phyloP scores from a whole-genome alignment of 2,888 invertebrate genomes.

The Synanthedon vespiformis region DNA sequence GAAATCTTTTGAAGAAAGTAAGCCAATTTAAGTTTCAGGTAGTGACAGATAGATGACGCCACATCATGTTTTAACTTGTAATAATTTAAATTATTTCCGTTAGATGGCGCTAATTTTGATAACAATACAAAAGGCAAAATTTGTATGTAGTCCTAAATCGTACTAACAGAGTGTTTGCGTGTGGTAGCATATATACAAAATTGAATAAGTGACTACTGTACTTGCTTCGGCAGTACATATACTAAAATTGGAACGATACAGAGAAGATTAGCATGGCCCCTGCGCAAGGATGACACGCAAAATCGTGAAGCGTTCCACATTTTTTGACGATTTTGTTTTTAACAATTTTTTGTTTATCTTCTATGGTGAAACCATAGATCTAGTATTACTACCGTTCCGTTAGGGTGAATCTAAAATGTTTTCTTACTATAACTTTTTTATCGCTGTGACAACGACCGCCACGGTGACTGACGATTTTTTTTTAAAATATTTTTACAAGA shows the following conservation, averaged over 20 bases:
- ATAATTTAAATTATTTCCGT: background rate
- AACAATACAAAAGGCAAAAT: background rate
- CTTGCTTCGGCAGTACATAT: constrained; percentile 2
- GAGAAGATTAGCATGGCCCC: constrained; percentile 10
- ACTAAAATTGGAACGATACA: constrained; percentile 5
- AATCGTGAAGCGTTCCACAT: constrained; percentile 5
- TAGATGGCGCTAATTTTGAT: background rate
- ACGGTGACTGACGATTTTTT: too few relatives aligned
- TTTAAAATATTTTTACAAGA: too few relatives aligned
- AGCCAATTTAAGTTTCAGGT: too few relatives aligned
- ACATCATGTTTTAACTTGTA: background rate
- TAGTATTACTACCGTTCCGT: too few relatives aligned
- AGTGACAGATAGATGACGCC: too few relatives aligned
- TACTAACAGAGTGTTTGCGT: background rate
- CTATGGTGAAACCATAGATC: too few relatives aligned
- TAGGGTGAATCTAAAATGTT: background rate
- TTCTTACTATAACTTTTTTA: too few relatives aligned
- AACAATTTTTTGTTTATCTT: background rate
- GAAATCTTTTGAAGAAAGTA: too few relatives aligned
- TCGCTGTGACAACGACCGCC: too few relatives aligned
- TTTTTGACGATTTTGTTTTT: background rate
- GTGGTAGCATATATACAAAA: background rate
- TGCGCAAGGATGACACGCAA: constrained; percentile 10
- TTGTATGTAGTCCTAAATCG: background rate
- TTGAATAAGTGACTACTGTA: background rate